Percentiles rank a stretch among this genome's conserved stretches.
Evolutionary conservation across 2,113 vertebrate genomes (phyloP).

Genomic region (Phrynocephalus versicolor): DNA sequence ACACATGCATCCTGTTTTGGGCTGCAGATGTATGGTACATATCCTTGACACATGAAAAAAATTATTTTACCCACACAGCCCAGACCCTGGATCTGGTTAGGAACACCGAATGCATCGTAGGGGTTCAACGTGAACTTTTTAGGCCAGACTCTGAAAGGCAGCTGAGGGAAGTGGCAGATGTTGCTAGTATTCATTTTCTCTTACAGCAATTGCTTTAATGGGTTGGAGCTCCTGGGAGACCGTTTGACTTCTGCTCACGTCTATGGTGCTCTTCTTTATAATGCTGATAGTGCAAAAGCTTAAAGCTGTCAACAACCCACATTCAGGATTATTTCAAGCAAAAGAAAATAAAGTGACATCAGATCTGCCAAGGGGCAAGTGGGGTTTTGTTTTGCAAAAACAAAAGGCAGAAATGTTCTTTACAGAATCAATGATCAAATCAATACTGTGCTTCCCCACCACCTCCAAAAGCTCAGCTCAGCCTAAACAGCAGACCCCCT

Average conservation of each 20-base stretch:
- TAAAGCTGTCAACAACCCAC: conserved; percentile 59
- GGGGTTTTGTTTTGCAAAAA: conserved; percentile 40
- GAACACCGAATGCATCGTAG: background rate
- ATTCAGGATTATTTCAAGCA: conserved; percentile 58
- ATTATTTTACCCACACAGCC: background rate
- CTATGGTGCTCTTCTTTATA: conserved; percentile 46
- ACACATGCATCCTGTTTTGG: background rate
- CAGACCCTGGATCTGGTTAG: background rate
- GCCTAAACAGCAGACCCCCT: conserved; percentile 21
- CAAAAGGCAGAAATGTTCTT: conserved; percentile 56
- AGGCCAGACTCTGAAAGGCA: background rate
- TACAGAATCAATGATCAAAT: conserved; percentile 50
- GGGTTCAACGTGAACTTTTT: conserved; percentile 3
- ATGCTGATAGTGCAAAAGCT: conserved; percentile 67
- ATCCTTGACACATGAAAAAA: background rate
- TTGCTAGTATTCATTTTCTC: conserved; percentile 53
- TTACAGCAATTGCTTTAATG: conserved; percentile 70
- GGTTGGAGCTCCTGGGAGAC: conserved; percentile 65
- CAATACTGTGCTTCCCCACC: conserved; percentile 36
- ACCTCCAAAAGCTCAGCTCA: conserved; percentile 36
- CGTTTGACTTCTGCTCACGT: conserved; percentile 68
- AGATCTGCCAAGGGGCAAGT: conserved; percentile 48
- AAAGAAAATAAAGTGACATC: conserved; percentile 57
- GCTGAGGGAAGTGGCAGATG: conserved; percentile 51
- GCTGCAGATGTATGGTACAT: background rate